Conservation (phyloP, 2,888 invertebrate genomes). For the Muscina levida region DNA sequence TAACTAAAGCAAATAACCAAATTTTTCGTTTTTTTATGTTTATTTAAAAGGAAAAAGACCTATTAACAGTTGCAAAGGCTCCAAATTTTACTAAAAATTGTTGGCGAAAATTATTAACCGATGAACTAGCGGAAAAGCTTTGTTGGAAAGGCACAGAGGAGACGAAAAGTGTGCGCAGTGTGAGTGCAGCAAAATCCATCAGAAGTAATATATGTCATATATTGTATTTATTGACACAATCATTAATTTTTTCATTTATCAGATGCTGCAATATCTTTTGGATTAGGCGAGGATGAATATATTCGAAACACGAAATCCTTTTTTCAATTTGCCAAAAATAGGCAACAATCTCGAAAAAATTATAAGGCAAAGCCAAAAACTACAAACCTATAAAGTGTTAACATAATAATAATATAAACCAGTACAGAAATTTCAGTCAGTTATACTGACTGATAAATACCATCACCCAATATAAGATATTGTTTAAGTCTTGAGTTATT, state of each 20-base stretch:
- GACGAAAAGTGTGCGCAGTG: constrained; percentile 35
- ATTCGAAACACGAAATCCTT: constrained; percentile 27
- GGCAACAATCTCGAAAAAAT: constrained; percentile 31
- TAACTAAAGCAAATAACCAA: constrained; percentile 19
- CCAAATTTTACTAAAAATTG: constrained; percentile 47
- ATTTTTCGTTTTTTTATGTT: constrained; percentile 27
- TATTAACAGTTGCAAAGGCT: constrained; percentile 42
- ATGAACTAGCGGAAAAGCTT: constrained; percentile 41
- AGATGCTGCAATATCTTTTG: constrained; percentile 44
- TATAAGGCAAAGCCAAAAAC: constrained; percentile 23
- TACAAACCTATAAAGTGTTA: not conserved
- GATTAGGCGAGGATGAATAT: constrained; percentile 33
- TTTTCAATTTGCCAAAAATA: no score
- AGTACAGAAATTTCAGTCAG: no score
- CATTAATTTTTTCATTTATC: constrained; percentile 26
- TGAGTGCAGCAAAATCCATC: constrained; percentile 36
- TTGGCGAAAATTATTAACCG: constrained; percentile 45
- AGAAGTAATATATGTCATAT: constrained; percentile 26
- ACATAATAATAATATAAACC: no score
- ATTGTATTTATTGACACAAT: constrained; percentile 13
- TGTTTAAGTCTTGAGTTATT: no score
- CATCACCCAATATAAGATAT: no score
- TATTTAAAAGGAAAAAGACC: constrained; percentile 35
- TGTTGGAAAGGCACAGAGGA: constrained; percentile 51
- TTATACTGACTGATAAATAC: no score